Evolutionary conservation across 2,113 vertebrate species (phyloP), one percentile per base, ranked within the genome.

Genomic region (Tenebrosternarchus preto): DNA sequence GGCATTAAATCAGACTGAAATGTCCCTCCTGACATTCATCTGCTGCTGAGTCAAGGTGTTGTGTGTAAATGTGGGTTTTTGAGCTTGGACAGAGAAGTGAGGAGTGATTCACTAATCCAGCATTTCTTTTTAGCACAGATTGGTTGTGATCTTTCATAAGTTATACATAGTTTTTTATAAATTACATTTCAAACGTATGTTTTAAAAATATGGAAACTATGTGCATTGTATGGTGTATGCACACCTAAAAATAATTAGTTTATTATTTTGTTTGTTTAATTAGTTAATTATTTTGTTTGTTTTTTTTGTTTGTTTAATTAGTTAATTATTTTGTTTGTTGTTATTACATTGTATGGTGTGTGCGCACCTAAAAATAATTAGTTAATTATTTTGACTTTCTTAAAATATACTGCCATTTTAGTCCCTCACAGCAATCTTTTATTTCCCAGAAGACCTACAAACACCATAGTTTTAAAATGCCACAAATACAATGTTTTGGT

Each of bases 1-100:
- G 8, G 19, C 6, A 15, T 78, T 77, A 67, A 55, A 19, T 73
- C 20, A 25, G 27, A 24, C 61, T 67, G 60, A 80, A 53, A 68
- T 78, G 27, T 43, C 0, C 53, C 70, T 11, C 22, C 22, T 33
- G 5, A 50, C 15, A 50, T 15, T 50, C 43, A 50, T 12, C 43
- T 29, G 8, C 67, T 59, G 67, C 59, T 76, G 19, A 20, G 43
- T 55, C 29, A 50, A 43, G 17, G 55, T 67, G 29, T 43, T 59
- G 36, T 43, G 7, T 43, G 29, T 60, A 64, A 7, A 50, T 50
- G 43, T 50, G 12, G 11, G 15, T 50, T 50, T 50, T 50, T 50
- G 43, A 15, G 43, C 15, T 9, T 15, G 12, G 43, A 50, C 11
- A 50, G 43, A 50, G 2, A 15, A 1, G 43, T 15, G 43, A 50